Evolutionary conservation across 1,140 invertebrate species (phyloP).

Genomic region (Chlorops oryzae): DNA sequence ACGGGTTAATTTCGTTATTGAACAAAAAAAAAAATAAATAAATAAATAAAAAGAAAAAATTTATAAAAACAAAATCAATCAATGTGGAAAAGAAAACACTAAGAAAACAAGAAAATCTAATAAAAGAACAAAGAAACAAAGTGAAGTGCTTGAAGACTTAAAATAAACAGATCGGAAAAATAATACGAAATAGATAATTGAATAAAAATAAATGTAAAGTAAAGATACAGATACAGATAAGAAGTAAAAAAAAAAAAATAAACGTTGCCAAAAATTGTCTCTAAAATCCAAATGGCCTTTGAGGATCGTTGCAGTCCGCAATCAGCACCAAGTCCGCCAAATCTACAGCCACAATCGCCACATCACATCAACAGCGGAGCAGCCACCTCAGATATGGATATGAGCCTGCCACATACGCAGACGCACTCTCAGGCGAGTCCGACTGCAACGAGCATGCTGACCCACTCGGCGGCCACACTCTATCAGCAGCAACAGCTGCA

Average conservation of each 20-base stretch:
- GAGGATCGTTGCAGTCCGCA: constrained; percentile 57
- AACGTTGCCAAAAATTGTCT: not conserved
- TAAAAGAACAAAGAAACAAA: constrained; percentile 13
- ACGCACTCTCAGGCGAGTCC: constrained; percentile 10
- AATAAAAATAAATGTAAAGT: constrained; percentile 6
- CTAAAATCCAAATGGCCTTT: constrained; percentile 50
- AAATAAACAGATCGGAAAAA: constrained; percentile 13
- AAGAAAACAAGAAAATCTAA: no score
- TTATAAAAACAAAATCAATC: no score
- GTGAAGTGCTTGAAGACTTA: constrained; percentile 6
- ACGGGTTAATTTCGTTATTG: no score
- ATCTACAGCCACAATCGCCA: constrained; percentile 28
- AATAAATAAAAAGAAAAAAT: no score
- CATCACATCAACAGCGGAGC: constrained; percentile 15
- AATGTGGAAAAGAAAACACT: no score
- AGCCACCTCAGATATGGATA: constrained; percentile 22
- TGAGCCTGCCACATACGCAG: constrained; percentile 30
- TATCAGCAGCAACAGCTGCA: constrained; percentile 41
- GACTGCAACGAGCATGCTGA: constrained; percentile 9
- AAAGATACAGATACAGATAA: constrained; percentile 4
- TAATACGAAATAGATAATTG: constrained; percentile 5
- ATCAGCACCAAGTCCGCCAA: constrained; percentile 52
- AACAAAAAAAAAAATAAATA: no score
- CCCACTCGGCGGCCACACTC: constrained; percentile 13
- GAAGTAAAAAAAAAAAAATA: not conserved